Evolutionary conservation across 2,113 vertebrate genomes (phyloP).

Genomic region (Machaerirhynchus nigripectus): DNA sequence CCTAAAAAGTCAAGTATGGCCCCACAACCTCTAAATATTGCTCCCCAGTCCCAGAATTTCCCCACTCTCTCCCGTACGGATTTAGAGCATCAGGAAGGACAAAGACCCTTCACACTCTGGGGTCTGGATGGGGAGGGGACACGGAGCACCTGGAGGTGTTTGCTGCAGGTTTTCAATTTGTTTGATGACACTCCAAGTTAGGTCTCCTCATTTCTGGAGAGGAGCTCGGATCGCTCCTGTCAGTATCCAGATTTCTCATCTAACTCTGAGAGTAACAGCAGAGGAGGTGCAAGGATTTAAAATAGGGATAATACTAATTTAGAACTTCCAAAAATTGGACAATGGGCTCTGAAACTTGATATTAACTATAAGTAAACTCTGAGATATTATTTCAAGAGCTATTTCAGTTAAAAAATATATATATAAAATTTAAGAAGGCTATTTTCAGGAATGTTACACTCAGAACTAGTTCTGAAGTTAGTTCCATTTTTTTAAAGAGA

Average conservation of each 20-base stretch:
- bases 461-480: neutral
- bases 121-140: neutral
- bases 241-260: neutral
- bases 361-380: neutral
- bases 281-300: neutral
- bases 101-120: neutral
- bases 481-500: neutral
- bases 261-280: neutral
- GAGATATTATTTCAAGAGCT: neutral
- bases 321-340: neutral
- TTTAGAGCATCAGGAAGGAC: neutral
- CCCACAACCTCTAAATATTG: neutral
- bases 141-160: neutral
- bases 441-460: neutral
- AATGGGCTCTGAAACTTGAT: neutral
- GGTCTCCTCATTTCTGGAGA: neutral
- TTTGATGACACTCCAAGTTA: neutral
- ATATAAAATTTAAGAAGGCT: neutral
- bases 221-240: neutral
- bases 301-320: neutral
- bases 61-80: rapidly evolving
- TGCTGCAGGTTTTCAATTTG: neutral
- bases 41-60: neutral
- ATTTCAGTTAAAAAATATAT: neutral
- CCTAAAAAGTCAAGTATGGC: neutral